Conservation (phyloP, 2,113 vertebrate genomes). For the Rhineura floridana region DNA sequence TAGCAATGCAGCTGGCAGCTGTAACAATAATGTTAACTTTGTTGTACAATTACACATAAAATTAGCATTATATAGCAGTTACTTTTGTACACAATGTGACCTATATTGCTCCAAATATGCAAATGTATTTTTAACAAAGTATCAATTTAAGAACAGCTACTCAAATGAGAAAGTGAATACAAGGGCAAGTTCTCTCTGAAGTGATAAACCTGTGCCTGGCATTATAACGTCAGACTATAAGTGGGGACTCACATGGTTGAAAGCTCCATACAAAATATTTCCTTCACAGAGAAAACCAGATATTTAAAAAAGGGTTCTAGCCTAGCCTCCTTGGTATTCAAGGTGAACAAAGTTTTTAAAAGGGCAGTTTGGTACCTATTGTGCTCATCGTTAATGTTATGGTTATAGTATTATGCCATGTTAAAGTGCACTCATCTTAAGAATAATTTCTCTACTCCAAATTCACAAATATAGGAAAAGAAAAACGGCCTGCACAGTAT, state of each 20-base stretch:
- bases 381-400: conserved; percentile 39
- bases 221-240: neutral
- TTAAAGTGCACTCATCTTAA: neutral
- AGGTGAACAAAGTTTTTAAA: neutral
- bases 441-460: conserved; percentile 18
- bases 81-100: neutral
- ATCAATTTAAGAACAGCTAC: neutral
- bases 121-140: neutral
- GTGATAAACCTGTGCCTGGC: neutral
- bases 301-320: neutral
- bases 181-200: neutral
- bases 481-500: neutral
- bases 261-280: neutral
- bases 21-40: no score
- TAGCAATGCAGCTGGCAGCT: neutral
- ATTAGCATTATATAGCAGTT: neutral
- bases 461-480: conserved; percentile 40
- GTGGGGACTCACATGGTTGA: neutral
- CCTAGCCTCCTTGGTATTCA: neutral
- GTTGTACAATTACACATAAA: conserved; percentile 5
- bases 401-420: neutral
- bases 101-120: neutral
- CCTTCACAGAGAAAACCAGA: neutral
- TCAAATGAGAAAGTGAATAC: neutral
- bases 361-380: conserved; percentile 40